Evolutionary conservation across 64 coral and sea anemone genomes (phyloP).

Genomic region (Catalaphyllia jardinei): DNA sequence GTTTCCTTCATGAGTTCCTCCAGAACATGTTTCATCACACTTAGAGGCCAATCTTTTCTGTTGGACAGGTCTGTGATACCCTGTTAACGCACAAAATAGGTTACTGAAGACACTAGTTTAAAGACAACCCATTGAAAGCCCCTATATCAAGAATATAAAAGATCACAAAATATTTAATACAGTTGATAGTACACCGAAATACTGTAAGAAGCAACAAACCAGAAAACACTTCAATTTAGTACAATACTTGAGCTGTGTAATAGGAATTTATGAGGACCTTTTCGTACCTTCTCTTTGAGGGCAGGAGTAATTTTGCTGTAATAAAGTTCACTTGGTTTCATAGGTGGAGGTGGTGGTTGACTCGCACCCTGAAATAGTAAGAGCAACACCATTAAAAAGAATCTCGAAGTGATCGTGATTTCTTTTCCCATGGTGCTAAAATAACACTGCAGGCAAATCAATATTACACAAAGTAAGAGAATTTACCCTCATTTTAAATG

Average conservation of each 20-base stretch:
- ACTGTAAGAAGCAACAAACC: background rate
- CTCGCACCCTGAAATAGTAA: conserved; percentile 56
- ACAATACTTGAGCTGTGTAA: too few species aligned
- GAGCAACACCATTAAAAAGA: background rate
- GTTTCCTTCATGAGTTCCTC: conserved; percentile 91
- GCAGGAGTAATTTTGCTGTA: conserved; percentile 97
- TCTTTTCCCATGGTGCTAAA: too few species aligned
- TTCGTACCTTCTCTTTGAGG: conserved; percentile 90
- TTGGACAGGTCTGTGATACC: conserved; percentile 80
- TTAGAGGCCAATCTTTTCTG: conserved; percentile 93
- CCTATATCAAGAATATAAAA: too few species aligned
- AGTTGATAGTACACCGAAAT: too few species aligned
- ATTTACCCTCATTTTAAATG: too few species aligned
- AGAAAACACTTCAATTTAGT: background rate
- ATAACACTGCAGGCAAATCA: too few species aligned
- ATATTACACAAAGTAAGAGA: too few species aligned
- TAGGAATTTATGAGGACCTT: background rate
- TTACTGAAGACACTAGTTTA: background rate
- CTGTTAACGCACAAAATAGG: conserved; percentile 10
- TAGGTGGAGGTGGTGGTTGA: conserved; percentile 74
- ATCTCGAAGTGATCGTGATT: too few species aligned
- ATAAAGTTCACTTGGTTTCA: conserved; percentile 96
- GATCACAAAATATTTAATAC: too few species aligned
- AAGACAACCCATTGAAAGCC: too few species aligned
- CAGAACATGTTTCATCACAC: conserved; percentile 85